These are phyloP conservation scores for Idaea dimidiata DNA, from an alignment of 2,888 invertebrate genomes.

Conservation along the genomic window DNA sequence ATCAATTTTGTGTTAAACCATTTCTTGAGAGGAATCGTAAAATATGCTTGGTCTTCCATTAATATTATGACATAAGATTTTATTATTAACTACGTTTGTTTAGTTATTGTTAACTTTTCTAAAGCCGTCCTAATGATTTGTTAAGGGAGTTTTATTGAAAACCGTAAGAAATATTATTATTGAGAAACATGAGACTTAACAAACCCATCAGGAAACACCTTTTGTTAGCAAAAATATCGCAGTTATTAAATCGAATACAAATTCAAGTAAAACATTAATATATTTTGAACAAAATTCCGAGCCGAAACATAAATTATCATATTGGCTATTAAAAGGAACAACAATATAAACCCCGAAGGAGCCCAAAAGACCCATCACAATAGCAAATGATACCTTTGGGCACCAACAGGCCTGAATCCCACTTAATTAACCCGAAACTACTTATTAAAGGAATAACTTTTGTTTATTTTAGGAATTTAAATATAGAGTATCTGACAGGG, in stretches of 20 bases:
- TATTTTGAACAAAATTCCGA: slow-evolving; percentile 53
- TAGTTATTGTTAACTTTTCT: background rate
- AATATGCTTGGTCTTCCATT: background rate
- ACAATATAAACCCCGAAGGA: slow-evolving; percentile 75
- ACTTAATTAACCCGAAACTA: slow-evolving; percentile 75
- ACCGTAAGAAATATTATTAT: background rate
- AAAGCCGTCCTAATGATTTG: background rate
- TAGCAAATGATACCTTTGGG: slow-evolving; percentile 77
- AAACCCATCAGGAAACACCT: background rate
- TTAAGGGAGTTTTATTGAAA: background rate
- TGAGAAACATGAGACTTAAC: background rate
- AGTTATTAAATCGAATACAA: slow-evolving; percentile 18
- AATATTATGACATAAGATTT: background rate
- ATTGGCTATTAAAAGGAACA: slow-evolving; percentile 75
- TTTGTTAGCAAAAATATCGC: background rate
- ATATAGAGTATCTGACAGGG: slow-evolving; percentile 32
- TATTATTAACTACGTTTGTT: slow-evolving; percentile 2
- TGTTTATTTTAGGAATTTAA: slow-evolving; percentile 44
- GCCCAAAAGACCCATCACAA: slow-evolving; percentile 71
- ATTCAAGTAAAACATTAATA: slow-evolving; percentile 32
- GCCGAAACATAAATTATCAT: slow-evolving; percentile 72
- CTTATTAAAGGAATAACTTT: slow-evolving; percentile 63
- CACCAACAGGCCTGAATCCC: slow-evolving; percentile 61
- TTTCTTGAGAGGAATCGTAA: slow-evolving; percentile 9
- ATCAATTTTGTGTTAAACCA: slow-evolving; percentile 24